A percentile compares a stretch with the other conserved stretches of the same genome.
Evolutionary conservation across 2,113 vertebrate genomes (phyloP).

Genomic region (Willisornis vidua): DNA sequence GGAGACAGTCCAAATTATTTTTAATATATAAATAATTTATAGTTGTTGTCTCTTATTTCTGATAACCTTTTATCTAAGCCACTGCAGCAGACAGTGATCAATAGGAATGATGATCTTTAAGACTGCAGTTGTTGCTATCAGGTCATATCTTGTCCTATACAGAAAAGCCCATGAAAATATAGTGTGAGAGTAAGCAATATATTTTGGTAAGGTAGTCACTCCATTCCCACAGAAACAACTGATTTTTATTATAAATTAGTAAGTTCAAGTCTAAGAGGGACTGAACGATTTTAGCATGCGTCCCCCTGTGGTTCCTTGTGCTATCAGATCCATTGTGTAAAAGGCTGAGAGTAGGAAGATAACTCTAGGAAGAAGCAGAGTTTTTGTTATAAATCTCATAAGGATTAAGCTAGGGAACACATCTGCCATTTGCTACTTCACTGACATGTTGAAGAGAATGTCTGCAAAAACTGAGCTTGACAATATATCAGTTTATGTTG

Average conservation of each 20-base stretch:
- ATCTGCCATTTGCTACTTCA: not conserved
- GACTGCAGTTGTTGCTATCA: not conserved
- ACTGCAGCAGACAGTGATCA: not conserved
- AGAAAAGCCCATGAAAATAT: not conserved
- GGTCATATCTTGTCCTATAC: not conserved
- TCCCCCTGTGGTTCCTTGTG: not conserved
- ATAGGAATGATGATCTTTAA: not conserved
- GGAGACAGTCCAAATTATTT: not conserved
- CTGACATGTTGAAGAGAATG: not conserved
- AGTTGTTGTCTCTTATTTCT: not conserved
- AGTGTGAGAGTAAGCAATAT: accelerated
- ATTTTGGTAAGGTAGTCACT: not conserved
- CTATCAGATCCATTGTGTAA: not conserved
- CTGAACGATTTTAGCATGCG: not conserved
- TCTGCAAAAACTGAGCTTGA: constrained; percentile 3
- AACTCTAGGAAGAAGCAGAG: not conserved
- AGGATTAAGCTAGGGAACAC: constrained; percentile 4
- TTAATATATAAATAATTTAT: not conserved
- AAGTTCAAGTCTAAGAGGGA: not conserved
- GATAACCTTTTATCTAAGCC: not conserved
- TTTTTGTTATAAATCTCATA: constrained; percentile 7
- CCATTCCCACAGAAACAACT: not conserved
- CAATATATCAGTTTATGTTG: not conserved
- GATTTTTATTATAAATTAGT: not conserved
- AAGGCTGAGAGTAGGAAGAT: not conserved